A percentile compares a stretch with the other conserved stretches of the same genome.
phyloP scores from a whole-genome alignment of 2,888 invertebrate species.

The Tiphia femorata region DNA sequence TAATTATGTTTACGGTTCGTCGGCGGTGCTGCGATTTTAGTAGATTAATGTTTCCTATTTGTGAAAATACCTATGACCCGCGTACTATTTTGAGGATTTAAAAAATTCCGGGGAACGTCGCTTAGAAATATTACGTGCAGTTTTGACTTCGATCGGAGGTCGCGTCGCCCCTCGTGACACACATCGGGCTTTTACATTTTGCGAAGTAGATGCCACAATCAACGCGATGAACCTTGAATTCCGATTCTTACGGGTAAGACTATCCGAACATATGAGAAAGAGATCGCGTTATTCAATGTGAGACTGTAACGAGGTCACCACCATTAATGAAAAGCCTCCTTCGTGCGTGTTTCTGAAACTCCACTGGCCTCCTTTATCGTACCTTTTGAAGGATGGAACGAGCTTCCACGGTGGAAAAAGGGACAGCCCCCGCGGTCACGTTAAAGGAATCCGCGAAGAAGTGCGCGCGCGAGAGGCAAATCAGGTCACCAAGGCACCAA shows the following conservation, averaged over 20 bases:
- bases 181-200: no score
- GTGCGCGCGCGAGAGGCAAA: neutral
- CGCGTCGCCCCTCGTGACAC: no score
- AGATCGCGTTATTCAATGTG: neutral
- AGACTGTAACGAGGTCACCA: slow-evolving; percentile 19
- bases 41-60: no score
- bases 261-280: neutral
- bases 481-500: slow-evolving; percentile 1
- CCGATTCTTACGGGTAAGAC: neutral
- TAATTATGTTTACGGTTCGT: no score
- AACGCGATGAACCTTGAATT: no score
- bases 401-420: slow-evolving; percentile 8
- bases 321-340: slow-evolving; percentile 22
- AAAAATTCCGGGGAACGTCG: no score
- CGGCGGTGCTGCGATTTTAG: no score
- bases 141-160: no score
- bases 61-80: no score
- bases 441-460: slow-evolving; percentile 9
- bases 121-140: no score
- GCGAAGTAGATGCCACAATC: no score
- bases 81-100: no score
- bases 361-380: slow-evolving; percentile 2
- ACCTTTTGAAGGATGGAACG: neutral
- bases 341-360: neutral
- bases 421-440: slow-evolving; percentile 2